Evolutionary conservation across 2,113 vertebrate species (phyloP).

Genomic region (Gadus chalcogrammus): DNA sequence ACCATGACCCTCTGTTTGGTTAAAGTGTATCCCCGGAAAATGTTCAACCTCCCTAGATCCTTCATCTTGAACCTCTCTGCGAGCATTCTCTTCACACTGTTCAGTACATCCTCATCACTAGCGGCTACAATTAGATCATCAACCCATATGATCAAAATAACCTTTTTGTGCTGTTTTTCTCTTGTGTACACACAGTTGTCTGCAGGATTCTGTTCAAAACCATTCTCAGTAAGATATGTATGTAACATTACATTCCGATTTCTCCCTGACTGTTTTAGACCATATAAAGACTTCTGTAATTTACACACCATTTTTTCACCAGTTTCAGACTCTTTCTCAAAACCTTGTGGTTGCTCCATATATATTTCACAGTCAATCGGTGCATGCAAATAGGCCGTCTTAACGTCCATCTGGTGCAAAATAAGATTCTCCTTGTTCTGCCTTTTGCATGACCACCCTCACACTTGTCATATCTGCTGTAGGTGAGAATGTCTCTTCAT

Average conservation of each 20-base stretch:
- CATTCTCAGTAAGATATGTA: neutral
- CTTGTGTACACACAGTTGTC: slow-evolving; percentile 16
- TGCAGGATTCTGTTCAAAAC: neutral
- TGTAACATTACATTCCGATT: slow-evolving; percentile 35
- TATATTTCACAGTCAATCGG: neutral
- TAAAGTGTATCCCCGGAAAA: slow-evolving; percentile 26
- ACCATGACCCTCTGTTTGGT: slow-evolving; percentile 11
- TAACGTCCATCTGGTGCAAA: neutral
- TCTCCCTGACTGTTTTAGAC: slow-evolving; percentile 1
- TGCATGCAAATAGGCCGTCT: slow-evolving; percentile 26
- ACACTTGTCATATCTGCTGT: too few species aligned
- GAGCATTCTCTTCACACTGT: slow-evolving; percentile 11
- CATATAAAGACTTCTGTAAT: too few species aligned
- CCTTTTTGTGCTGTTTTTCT: slow-evolving; percentile 5
- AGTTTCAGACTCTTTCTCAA: too few species aligned
- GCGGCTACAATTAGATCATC: slow-evolving; percentile 6
- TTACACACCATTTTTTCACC: too few species aligned
- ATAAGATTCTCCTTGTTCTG: too few species aligned
- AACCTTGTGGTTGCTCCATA: too few species aligned
- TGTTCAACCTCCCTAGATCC: neutral
- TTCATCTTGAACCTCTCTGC: neutral
- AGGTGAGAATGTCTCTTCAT: neutral
- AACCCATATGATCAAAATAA: slow-evolving; percentile 17
- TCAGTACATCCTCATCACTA: neutral
- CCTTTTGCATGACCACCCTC: too few species aligned